phyloP scores from a whole-genome alignment of 2,113 vertebrate genomes.

The Halcyon senegalensis region DNA sequence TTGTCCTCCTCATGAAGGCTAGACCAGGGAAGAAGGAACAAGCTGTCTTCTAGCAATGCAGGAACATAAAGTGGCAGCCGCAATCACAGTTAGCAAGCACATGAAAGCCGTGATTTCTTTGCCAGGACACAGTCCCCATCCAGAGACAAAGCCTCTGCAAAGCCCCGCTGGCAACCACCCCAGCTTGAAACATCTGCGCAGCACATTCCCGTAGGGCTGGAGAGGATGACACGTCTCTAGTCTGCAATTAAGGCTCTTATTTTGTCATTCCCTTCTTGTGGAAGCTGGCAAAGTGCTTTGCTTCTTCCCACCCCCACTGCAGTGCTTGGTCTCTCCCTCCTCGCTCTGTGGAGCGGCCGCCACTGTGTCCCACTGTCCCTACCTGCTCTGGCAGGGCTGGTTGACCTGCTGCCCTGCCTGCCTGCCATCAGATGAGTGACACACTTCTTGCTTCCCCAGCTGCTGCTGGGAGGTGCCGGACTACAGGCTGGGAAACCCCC shows the following conservation, averaged over 20 bases:
- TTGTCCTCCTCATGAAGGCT: neutral
- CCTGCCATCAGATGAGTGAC: neutral
- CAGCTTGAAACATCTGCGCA: slow-evolving; percentile 6
- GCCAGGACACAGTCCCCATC: neutral
- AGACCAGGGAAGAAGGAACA: neutral
- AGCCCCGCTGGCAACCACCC: neutral
- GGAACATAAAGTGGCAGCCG: neutral
- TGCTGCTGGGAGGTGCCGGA: neutral
- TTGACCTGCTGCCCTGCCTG: neutral
- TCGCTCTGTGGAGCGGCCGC: fast-evolving
- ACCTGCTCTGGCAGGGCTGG: neutral
- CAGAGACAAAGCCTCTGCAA: slow-evolving; percentile 37
- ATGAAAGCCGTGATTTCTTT: slow-evolving; percentile 1
- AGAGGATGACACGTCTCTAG: neutral
- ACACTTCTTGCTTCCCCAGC: neutral
- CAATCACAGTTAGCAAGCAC: neutral
- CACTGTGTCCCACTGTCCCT: neutral
- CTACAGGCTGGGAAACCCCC: neutral
- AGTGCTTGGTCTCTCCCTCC: neutral
- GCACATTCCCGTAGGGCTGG: neutral
- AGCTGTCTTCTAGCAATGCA: neutral
- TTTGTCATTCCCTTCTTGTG: slow-evolving; percentile 3
- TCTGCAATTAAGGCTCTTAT: slow-evolving; percentile 47
- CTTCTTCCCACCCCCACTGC: neutral
- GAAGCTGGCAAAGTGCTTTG: neutral